Base-by-base conservation (phyloP, 2,797 vertebrate genomes). In the Sebastes reedi region DNA sequence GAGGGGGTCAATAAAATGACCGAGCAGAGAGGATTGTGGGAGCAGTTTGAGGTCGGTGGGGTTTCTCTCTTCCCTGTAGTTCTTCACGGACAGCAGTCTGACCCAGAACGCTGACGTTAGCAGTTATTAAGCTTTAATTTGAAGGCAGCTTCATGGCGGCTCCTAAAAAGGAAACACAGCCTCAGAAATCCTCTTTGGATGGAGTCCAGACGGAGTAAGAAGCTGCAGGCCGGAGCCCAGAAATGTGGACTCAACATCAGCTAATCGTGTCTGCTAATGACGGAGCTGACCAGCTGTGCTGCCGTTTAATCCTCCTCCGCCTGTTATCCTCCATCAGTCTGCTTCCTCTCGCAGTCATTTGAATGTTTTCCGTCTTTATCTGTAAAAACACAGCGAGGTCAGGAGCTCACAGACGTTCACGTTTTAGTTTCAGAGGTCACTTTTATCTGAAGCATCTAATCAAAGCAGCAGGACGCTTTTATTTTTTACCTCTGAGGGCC, bases 261-360 rank as follows among this genome's bases (percentile, higher is more conserved):
- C 29, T 69, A 69, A 69, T 55, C n/a, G 10, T 7, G 67, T 69
- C 16, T 8, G 34, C 11, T 67, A 65, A 78, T 30, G 76, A 46
- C 55, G 18, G 56, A 67, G 60, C 22, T 7, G 29, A 73, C 10
- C 67, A 65, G 72, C 72, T 79, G 77, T 60, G 16, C 46, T 50
- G 46, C 46, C 18, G 46, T 50, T 50, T 50, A 18, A 50, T 50
- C 46, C 46, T 50, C 16, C 46, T 50, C 46, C 6, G 18, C 18
- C 46, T 20, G 46, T 50, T 76, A 70, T 71, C 72, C 52, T 75
- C 9, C 79, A 65, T 75, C 62, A 7, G 56, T 39, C 68, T 24
- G 75, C 64, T 59, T 87, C 82, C 82, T 84, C 78, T 73, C 61
- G 0, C 64, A 11, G 67, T n/a, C 1, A 60, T 84, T 87, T 87